Conservation (phyloP, 2,113 vertebrate species). For the Recurvirostra avosetta region DNA sequence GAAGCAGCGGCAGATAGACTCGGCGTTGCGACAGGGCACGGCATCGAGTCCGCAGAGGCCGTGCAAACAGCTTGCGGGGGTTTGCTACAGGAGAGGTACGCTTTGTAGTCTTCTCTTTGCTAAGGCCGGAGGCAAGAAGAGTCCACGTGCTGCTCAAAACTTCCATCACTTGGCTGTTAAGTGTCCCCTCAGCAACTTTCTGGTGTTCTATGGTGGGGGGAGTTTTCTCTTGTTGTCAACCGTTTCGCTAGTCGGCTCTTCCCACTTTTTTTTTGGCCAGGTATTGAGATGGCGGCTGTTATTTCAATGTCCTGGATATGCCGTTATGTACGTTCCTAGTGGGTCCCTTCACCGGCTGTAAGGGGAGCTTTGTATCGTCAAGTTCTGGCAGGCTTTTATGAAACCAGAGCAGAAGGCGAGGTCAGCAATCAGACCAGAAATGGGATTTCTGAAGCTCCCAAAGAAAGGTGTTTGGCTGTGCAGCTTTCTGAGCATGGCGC, state of each 20-base stretch:
- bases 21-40: rapidly evolving
- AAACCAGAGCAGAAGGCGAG: not conserved
- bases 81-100: not conserved
- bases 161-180: not conserved
- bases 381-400: not conserved
- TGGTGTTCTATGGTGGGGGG: too few species aligned
- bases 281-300: not conserved
- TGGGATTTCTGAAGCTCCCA: not conserved
- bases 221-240: not conserved
- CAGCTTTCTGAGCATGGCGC: not conserved
- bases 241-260: not conserved
- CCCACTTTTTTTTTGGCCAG: not conserved
- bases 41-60: rapidly evolving
- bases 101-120: not conserved
- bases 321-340: not conserved
- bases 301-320: not conserved
- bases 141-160: not conserved
- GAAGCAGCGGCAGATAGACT: not conserved
- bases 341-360: not conserved
- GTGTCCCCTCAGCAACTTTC: not conserved
- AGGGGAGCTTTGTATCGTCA: not conserved
- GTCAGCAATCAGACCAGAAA: not conserved
- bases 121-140: not conserved
- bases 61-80: rapidly evolving
- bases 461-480: not conserved